Conservation (phyloP, 1,140 invertebrate genomes). For the Bradysia coprophila region DNA sequence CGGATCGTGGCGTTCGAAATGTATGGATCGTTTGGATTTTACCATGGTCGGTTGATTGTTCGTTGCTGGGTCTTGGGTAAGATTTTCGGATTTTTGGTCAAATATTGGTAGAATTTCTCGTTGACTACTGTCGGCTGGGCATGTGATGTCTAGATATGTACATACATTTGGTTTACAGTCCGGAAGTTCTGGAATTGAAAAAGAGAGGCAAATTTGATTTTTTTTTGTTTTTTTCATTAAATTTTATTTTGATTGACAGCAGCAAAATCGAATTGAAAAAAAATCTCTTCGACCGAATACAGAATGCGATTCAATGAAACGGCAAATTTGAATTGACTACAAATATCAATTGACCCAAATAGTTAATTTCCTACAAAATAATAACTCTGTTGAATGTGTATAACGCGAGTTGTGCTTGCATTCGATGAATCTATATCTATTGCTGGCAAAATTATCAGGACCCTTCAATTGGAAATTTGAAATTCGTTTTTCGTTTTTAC, state of each 20-base stretch:
- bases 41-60: not conserved
- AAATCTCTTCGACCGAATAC: no score
- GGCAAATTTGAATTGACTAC: not conserved
- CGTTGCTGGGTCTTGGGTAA: not conserved
- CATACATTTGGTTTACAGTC: not conserved
- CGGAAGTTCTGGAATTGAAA: not conserved
- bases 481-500: no score
- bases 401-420: no score
- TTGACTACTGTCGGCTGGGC: not conserved
- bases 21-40: conserved; percentile 1
- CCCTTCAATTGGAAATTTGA: no score
- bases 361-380: no score
- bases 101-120: not conserved
- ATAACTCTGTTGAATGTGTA: no score
- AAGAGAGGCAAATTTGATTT: not conserved
- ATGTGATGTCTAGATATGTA: not conserved
- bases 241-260: no score
- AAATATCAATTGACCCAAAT: not conserved
- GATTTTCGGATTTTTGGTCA: not conserved
- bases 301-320: not conserved
- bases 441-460: no score
- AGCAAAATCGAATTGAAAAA: no score
- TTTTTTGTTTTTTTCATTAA: not conserved
- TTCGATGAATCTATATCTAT: no score
- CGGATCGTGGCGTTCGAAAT: not conserved